A percentile compares a stretch with the other conserved stretches of the same genome.
These are phyloP conservation scores for Tympanoctomys barrerae DNA, from an alignment of 2,797 vertebrate genomes.

Conservation along the genomic window DNA sequence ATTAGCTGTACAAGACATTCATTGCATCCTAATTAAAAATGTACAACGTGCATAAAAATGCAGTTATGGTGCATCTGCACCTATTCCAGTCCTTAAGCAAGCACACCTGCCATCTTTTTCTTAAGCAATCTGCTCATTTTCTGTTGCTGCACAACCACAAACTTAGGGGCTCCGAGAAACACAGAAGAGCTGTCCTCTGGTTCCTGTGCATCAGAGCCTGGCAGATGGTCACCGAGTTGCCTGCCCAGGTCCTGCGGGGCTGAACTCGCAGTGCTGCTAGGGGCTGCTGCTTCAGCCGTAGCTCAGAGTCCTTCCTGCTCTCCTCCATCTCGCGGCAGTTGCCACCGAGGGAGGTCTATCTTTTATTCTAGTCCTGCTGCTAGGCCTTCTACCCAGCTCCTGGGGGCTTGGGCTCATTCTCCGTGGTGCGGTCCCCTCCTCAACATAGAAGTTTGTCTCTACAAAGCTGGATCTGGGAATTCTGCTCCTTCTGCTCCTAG, in stretches of 20 bases:
- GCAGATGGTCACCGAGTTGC: fast-evolving
- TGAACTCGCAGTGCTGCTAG: neutral
- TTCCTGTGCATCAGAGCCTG: neutral
- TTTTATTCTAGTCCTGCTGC: neutral
- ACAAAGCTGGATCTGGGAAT: too few relatives aligned
- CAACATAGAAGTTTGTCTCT: neutral
- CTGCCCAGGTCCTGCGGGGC: neutral
- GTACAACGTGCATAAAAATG: neutral
- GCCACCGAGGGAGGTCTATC: neutral
- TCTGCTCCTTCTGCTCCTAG: neutral
- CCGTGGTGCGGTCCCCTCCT: too few relatives aligned
- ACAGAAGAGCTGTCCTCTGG: neutral
- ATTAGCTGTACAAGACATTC: neutral
- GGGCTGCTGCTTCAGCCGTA: neutral
- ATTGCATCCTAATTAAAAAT: constrained; percentile 55
- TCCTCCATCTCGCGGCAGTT: neutral
- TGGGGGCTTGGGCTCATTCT: neutral
- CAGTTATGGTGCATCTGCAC: neutral
- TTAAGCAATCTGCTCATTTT: constrained; percentile 16
- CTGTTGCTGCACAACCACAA: neutral
- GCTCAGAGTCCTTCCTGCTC: too few relatives aligned
- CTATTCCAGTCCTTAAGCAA: neutral
- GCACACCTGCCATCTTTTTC: neutral
- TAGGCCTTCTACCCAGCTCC: neutral
- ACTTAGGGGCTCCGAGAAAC: neutral